Conservation (phyloP, 1,140 invertebrate genomes). For the Microvelia longipes region DNA sequence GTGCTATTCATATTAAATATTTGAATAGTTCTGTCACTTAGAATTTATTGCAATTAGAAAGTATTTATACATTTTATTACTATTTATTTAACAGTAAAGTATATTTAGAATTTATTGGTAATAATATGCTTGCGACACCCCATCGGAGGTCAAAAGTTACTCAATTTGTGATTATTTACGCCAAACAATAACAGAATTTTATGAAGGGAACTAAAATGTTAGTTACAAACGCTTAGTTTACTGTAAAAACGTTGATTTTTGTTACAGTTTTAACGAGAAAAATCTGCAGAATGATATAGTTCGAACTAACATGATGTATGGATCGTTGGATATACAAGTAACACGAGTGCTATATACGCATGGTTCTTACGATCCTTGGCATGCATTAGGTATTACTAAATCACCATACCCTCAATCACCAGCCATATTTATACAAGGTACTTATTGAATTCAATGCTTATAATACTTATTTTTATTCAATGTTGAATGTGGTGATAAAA, state of each 20-base stretch:
- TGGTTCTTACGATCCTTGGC: slow-evolving; percentile 85
- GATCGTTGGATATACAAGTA: slow-evolving; percentile 50
- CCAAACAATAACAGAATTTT: too few relatives aligned
- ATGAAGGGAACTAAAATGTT: too few relatives aligned
- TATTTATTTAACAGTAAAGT: too few relatives aligned
- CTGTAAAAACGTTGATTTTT: background rate
- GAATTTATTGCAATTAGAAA: too few relatives aligned
- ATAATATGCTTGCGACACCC: too few relatives aligned
- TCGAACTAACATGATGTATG: slow-evolving; percentile 65
- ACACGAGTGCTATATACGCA: slow-evolving; percentile 74
- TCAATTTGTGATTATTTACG: too few relatives aligned
- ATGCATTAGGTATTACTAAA: slow-evolving; percentile 55
- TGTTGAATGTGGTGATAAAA: slow-evolving; percentile 74
- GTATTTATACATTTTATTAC: too few relatives aligned
- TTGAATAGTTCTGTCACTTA: too few relatives aligned
- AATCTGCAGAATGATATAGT: slow-evolving; percentile 44
- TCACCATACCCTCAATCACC: slow-evolving; percentile 35
- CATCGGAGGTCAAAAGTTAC: too few relatives aligned
- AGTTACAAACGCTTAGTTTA: too few relatives aligned
- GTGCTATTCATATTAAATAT: too few relatives aligned
- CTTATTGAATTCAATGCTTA: slow-evolving; percentile 54
- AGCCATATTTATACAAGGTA: slow-evolving; percentile 38
- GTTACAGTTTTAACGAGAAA: slow-evolving; percentile 36
- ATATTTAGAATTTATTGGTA: too few relatives aligned
- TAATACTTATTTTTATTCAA: slow-evolving; percentile 77